Conservation (phyloP, 2,888 invertebrate species). For the Campoletis raptor region DNA sequence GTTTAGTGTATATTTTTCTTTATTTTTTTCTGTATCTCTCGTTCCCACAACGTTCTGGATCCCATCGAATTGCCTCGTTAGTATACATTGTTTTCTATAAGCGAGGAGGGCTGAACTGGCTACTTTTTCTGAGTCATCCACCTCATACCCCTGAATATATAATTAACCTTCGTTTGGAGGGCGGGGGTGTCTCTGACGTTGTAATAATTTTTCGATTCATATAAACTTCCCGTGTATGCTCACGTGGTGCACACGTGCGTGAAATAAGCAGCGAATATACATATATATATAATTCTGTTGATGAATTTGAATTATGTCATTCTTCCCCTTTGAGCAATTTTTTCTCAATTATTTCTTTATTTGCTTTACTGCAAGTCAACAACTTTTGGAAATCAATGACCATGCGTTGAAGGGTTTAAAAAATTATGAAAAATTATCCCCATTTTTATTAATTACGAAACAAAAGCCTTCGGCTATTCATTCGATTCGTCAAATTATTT, state of each 20-base stretch:
- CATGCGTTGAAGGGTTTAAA: not conserved
- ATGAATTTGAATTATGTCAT: slow-evolving; percentile 22
- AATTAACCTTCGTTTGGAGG: slow-evolving; percentile 42
- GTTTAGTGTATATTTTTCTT: not conserved
- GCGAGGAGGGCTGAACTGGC: slow-evolving; percentile 33
- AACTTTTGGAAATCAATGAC: not conserved
- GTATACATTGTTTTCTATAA: slow-evolving; percentile 55
- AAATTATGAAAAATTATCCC: not conserved
- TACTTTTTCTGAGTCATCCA: slow-evolving; percentile 47
- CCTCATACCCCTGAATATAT: slow-evolving; percentile 58
- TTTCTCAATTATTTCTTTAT: not conserved
- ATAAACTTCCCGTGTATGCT: slow-evolving; percentile 39
- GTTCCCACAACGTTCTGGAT: not conserved
- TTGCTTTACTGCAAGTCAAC: not conserved
- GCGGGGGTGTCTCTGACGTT: slow-evolving; percentile 5
- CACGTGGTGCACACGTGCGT: slow-evolving; percentile 62
- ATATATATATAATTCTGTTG: slow-evolving; percentile 5
- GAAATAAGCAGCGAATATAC: slow-evolving; percentile 20
- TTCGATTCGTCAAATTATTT: not conserved
- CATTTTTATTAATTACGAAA: not conserved
- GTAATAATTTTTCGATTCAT: slow-evolving; percentile 48
- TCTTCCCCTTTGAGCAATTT: not conserved
- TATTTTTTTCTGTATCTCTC: slow-evolving; percentile 21
- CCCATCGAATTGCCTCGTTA: slow-evolving; percentile 39
- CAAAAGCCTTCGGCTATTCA: not conserved